phyloP scores from a whole-genome alignment of 1,140 invertebrate species.

The Amphibalanus amphitrite region DNA sequence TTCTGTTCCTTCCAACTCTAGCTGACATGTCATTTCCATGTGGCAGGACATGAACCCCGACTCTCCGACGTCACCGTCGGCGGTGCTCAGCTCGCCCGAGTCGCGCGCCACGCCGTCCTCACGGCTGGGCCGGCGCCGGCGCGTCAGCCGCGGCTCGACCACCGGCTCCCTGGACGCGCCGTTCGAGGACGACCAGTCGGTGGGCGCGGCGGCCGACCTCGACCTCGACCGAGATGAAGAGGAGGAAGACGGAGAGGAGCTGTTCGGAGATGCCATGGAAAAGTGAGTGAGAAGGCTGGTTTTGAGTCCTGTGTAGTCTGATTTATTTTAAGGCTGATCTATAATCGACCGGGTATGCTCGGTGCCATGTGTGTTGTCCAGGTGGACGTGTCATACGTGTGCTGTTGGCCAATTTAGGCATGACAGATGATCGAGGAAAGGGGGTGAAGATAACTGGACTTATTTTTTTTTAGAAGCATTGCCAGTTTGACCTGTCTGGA shows the following conservation, averaged over 20 bases:
- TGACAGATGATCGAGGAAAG: no score
- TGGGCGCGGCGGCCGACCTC: conserved; percentile 26
- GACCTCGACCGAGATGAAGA: conserved; percentile 31
- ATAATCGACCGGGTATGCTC: no score
- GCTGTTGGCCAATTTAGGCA: no score
- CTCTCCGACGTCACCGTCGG: conserved; percentile 15
- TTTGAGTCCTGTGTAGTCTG: no score
- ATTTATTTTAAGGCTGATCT: no score
- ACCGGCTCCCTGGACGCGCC: conserved; percentile 31
- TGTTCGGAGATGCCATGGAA: conserved; percentile 97
- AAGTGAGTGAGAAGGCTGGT: conserved; percentile 46
- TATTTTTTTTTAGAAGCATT: no score
- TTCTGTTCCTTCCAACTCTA: no score
- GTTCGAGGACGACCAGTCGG: conserved; percentile 31
- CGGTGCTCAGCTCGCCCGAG: conserved; percentile 17
- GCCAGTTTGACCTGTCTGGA: no score
- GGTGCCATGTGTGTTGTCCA: no score
- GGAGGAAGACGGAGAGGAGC: conserved; percentile 70
- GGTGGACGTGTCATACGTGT: no score
- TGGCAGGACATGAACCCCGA: neutral
- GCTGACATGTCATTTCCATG: no score
- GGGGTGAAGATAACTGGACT: no score
- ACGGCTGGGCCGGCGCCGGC: conserved; percentile 12
- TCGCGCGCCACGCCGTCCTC: conserved; percentile 10
- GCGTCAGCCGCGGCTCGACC: conserved; percentile 35